phyloP scores from a whole-genome alignment of 2,113 vertebrate species.

The Archocentrus centrarchus region DNA sequence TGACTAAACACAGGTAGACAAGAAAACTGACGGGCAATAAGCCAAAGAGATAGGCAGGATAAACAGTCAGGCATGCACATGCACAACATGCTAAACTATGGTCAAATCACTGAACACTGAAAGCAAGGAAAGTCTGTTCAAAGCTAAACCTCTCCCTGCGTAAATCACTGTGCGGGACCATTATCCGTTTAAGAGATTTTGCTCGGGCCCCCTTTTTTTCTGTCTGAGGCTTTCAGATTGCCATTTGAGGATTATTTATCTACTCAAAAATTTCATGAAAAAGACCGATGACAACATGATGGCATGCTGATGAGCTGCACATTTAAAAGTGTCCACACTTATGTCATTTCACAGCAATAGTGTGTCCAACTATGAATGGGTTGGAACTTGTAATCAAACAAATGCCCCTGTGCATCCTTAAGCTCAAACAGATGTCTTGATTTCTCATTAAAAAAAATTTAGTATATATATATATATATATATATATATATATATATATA shows the following conservation, averaged over 20 bases:
- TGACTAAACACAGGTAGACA: constrained; percentile 10
- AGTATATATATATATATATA: not conserved
- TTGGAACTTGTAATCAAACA: not conserved
- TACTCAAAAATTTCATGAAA: constrained; percentile 51
- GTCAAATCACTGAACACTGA: constrained; percentile 31
- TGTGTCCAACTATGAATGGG: not conserved
- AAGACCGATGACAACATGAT: not conserved
- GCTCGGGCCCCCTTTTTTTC: constrained; percentile 47
- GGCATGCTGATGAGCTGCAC: not conserved
- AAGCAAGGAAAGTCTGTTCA: constrained; percentile 39
- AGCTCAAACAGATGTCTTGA: not conserved
- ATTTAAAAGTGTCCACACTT: not conserved
- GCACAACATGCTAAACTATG: not conserved
- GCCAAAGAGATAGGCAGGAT: not conserved
- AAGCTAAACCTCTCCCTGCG: constrained; percentile 66
- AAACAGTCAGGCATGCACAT: not conserved
- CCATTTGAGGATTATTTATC: constrained; percentile 62
- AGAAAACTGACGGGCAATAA: not conserved
- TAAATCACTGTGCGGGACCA: constrained; percentile 55
- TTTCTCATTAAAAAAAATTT: not conserved
- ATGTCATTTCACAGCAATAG: not conserved
- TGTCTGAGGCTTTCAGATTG: constrained; percentile 60
- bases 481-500: too few relatives aligned
- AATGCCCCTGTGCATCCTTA: not conserved
- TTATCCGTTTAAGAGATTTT: constrained; percentile 77